Evolutionary conservation across 2,113 vertebrate genomes (phyloP).

Genomic region (Redunca redunca): DNA sequence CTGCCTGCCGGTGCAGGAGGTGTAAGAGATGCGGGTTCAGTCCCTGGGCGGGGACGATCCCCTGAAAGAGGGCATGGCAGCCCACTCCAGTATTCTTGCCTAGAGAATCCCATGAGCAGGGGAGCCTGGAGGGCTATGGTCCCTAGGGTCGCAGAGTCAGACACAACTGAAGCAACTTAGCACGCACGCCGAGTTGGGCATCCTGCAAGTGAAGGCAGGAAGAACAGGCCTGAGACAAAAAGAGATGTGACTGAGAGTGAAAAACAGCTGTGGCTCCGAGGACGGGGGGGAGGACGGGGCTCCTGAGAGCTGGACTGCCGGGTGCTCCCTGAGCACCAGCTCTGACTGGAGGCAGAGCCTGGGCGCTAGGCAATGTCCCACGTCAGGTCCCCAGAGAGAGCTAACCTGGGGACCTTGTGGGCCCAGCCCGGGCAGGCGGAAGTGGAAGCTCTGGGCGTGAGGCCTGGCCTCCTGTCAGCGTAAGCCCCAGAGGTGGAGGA

Average conservation of each 20-base stretch:
- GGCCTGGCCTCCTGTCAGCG: not conserved
- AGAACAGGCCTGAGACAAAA: not conserved
- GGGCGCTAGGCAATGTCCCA: not conserved
- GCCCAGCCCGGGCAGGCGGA: not conserved
- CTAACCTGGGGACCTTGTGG: not conserved
- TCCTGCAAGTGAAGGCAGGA: not conserved
- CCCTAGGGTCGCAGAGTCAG: not conserved
- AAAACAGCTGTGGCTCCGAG: not conserved
- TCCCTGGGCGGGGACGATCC: not conserved
- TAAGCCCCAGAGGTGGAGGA: not conserved
- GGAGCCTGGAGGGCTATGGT: not conserved
- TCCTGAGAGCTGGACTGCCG: not conserved
- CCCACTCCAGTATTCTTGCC: not conserved
- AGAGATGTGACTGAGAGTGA: not conserved
- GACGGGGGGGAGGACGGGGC: not conserved
- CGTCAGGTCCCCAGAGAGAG: not conserved
- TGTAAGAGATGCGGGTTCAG: not conserved
- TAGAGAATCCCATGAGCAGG: not conserved
- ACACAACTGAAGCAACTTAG: not conserved
- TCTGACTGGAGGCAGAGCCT: not conserved
- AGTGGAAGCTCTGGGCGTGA: not conserved
- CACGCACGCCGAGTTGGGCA: not conserved
- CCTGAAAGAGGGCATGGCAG: not conserved
- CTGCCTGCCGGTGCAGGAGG: not conserved
- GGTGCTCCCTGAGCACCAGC: not conserved